A percentile compares a stretch with the other conserved stretches of the same genome.
These are phyloP conservation scores for Microcaecilia unicolor DNA, from an alignment of 2,797 vertebrate genomes.

Conservation along the genomic window DNA sequence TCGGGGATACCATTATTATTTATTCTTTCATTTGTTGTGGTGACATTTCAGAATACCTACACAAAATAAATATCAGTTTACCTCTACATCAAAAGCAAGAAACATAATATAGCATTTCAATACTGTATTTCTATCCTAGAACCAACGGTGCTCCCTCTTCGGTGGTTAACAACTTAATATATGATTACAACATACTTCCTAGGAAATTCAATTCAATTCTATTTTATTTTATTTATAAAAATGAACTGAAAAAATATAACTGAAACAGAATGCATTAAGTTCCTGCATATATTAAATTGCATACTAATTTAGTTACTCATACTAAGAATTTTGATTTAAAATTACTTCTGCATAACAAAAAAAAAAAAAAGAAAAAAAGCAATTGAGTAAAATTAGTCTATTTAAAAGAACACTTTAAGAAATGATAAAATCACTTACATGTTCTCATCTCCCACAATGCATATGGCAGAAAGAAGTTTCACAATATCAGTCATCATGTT, in stretches of 20 bases:
- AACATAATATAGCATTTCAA: slow-evolving; percentile 19
- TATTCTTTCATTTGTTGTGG: too few species aligned
- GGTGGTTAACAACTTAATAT: slow-evolving; percentile 9
- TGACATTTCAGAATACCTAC: too few species aligned
- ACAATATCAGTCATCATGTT: slow-evolving; percentile 93
- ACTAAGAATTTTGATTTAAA: neutral
- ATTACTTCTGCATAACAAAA: neutral
- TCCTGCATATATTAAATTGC: neutral
- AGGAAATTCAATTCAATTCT: slow-evolving; percentile 7
- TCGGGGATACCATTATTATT: too few species aligned
- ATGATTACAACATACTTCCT: slow-evolving; percentile 4
- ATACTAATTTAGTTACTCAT: neutral
- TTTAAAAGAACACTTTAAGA: too few species aligned
- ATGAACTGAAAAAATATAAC: slow-evolving; percentile 5
- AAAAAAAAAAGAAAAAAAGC: neutral
- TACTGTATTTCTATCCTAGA: slow-evolving; percentile 13
- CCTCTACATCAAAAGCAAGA: too few species aligned
- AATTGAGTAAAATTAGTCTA: too few species aligned
- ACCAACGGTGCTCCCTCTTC: slow-evolving; percentile 14
- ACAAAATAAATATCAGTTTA: too few species aligned
- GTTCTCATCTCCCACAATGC: slow-evolving; percentile 95
- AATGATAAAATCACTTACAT: slow-evolving; percentile 60
- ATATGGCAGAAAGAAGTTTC: slow-evolving; percentile 92
- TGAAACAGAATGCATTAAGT: neutral
- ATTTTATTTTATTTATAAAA: slow-evolving; percentile 2